phyloP scores from a whole-genome alignment of 2,888 invertebrate genomes.

The Nomada fucata region DNA sequence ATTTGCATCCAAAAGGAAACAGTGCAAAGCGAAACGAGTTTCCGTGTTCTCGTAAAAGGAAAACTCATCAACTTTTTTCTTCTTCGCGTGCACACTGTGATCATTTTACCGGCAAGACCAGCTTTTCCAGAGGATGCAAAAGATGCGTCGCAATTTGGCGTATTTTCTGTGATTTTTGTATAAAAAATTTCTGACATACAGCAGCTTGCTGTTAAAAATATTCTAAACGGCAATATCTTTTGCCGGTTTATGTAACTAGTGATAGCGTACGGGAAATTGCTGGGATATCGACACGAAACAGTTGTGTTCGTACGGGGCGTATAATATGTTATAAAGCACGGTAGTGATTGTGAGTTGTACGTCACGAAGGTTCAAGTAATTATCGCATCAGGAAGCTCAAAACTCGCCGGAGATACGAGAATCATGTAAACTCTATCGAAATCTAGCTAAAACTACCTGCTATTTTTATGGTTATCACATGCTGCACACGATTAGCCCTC shows the following conservation, averaged over 20 bases:
- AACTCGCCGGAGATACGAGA: constrained; percentile 24
- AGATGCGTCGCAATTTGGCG: neutral
- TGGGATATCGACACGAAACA: constrained; percentile 47
- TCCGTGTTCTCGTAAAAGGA: neutral
- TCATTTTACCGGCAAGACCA: neutral
- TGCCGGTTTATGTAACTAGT: constrained; percentile 17
- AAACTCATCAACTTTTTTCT: neutral
- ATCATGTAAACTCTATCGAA: constrained; percentile 31
- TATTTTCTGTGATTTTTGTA: neutral
- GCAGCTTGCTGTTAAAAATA: neutral
- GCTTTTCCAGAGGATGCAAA: neutral
- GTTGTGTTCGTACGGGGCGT: neutral
- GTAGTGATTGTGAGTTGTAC: constrained; percentile 46
- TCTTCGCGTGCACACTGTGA: neutral
- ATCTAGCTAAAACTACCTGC: constrained; percentile 4
- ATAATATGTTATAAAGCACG: constrained; percentile 16
- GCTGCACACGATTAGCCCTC: neutral
- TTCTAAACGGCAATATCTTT: constrained; percentile 22
- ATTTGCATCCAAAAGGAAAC: neutral
- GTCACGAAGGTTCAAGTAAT: constrained; percentile 46
- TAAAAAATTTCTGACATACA: neutral
- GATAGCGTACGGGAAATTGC: constrained; percentile 53
- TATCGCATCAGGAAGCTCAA: constrained; percentile 19
- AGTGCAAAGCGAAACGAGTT: neutral
- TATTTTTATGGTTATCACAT: neutral